A percentile compares a stretch with the other conserved stretches of the same genome.
Conservation (phyloP, 2,888 invertebrate species). For the Imbricaverruca yamaguchii region DNA sequence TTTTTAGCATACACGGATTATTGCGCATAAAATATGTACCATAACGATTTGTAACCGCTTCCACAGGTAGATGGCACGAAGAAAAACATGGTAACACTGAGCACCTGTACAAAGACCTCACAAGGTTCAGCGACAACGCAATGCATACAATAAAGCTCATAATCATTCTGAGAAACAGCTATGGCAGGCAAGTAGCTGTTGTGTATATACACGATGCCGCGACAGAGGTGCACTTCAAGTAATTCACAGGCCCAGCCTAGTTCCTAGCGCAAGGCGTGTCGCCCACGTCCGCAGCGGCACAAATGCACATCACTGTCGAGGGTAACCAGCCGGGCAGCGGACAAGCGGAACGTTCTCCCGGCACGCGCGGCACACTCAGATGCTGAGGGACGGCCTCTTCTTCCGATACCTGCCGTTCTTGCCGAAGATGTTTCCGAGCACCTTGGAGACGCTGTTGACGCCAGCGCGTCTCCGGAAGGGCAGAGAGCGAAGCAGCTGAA, state of each 20-base stretch:
- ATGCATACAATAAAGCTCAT: not conserved
- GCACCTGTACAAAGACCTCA: not conserved
- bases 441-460: slow-evolving; percentile 32
- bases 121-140: not conserved
- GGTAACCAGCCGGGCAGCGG: too few species aligned
- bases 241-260: too few species aligned
- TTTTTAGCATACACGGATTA: too few species aligned
- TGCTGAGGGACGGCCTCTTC: slow-evolving; percentile 28
- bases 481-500: slow-evolving; percentile 58
- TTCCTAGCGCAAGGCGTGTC: too few species aligned
- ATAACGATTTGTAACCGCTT: too few species aligned
- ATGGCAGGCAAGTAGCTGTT: not conserved
- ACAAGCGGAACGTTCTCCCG: too few species aligned
- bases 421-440: slow-evolving; percentile 38
- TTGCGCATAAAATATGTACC: too few species aligned
- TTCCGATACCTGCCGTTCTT: slow-evolving; percentile 28
- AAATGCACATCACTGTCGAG: too few species aligned
- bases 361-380: slow-evolving; percentile 3
- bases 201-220: too few species aligned
- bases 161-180: not conserved
- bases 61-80: not conserved
- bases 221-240: too few species aligned
- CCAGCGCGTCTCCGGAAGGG: slow-evolving; percentile 52
- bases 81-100: not conserved
- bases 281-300: too few species aligned